These are phyloP conservation scores for Amphimedon queenslandica DNA, from an alignment of 37 sponge, comb jelly and placozoan genomes.

Conservation along the genomic window DNA sequence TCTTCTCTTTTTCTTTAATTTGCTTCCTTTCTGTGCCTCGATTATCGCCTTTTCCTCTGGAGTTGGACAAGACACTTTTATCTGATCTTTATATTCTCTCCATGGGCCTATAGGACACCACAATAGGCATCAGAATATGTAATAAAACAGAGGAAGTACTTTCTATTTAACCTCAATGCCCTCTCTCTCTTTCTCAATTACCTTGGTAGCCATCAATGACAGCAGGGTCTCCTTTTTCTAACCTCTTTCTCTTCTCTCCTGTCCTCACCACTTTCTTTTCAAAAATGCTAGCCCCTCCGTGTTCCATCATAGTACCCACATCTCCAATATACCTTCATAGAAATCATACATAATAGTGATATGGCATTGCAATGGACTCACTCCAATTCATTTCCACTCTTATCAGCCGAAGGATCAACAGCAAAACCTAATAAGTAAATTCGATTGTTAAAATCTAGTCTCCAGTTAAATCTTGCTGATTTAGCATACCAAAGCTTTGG, in stretches of 20 bases:
- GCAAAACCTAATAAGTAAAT: slow-evolving; percentile 78
- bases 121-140: no score
- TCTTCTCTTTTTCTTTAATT: slow-evolving; percentile 55
- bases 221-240: slow-evolving; percentile 74
- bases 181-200: no score
- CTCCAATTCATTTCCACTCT: background rate
- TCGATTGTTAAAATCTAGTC: no score
- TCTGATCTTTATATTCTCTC: slow-evolving; percentile 85
- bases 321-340: slow-evolving; percentile 73
- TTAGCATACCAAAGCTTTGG: slow-evolving; percentile 38
- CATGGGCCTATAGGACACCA: slow-evolving; percentile 71
- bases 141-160: no score
- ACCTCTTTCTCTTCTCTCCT: slow-evolving; percentile 78
- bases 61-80: slow-evolving; percentile 78
- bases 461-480: no score
- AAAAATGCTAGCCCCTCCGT: slow-evolving; percentile 78
- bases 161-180: no score
- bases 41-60: slow-evolving; percentile 82
- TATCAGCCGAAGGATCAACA: slow-evolving; percentile 50
- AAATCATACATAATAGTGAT: background rate
- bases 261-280: slow-evolving; percentile 55
- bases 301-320: slow-evolving; percentile 37
- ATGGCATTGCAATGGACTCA: background rate
- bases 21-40: slow-evolving; percentile 78
- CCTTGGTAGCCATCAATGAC: slow-evolving; percentile 88